Evolutionary conservation across 2,113 vertebrate genomes (phyloP).

Genomic region (Alexandromys fortis): DNA sequence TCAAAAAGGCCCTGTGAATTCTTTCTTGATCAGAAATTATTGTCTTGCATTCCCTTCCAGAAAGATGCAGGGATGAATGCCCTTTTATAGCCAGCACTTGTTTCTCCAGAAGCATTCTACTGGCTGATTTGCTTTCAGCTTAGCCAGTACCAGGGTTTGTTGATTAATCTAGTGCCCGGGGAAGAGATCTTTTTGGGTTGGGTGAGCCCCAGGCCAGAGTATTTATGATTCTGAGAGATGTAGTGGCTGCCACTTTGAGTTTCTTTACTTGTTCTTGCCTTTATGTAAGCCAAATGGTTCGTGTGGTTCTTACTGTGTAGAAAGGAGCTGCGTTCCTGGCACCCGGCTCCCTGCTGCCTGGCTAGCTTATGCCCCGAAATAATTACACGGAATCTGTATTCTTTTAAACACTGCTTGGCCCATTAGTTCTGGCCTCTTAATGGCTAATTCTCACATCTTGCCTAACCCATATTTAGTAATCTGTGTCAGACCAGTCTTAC

Average conservation of each 20-base stretch:
- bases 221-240: background rate
- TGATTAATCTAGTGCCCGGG: background rate
- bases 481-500: no score
- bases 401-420: no score
- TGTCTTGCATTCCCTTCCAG: constrained; percentile 25
- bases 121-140: constrained; percentile 10
- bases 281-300: background rate
- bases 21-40: constrained; percentile 35
- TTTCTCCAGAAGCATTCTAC: constrained; percentile 27
- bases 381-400: no score
- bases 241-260: background rate
- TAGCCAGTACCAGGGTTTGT: background rate
- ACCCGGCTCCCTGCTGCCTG: no score
- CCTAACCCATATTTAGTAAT: no score
- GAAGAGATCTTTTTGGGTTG: background rate
- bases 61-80: background rate
- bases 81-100: background rate
- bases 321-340: no score
- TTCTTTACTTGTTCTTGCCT: constrained; percentile 15
- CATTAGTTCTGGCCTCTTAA: no score
- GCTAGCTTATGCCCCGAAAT: no score
- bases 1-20: background rate
- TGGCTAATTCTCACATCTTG: no score
- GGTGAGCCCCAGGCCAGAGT: background rate
- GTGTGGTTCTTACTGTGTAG: background rate